Evolutionary conservation across 1,140 invertebrate genomes (phyloP).

Genomic region (Heliconius hewitsoni): DNA sequence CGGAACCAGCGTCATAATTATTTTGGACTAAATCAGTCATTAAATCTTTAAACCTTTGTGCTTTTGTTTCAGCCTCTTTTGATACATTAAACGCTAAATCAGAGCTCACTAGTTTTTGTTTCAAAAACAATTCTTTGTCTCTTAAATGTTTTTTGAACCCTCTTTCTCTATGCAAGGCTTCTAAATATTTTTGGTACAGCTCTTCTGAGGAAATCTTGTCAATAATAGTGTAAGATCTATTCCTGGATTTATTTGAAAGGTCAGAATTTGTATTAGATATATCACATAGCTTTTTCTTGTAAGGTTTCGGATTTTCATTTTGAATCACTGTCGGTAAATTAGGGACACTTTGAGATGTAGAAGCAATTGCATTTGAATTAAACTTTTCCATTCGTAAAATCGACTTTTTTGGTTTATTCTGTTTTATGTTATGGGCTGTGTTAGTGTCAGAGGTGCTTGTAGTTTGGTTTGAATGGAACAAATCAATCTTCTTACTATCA

Average conservation of each 20-base stretch:
- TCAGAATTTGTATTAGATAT: slow-evolving; percentile 66
- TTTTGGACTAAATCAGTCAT: slow-evolving; percentile 71
- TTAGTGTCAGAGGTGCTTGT: slow-evolving; percentile 70
- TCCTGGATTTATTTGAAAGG: slow-evolving; percentile 58
- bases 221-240: slow-evolving; percentile 49
- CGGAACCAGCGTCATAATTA: slow-evolving; percentile 72
- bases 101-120: slow-evolving; percentile 64
- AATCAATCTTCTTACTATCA: slow-evolving; percentile 55
- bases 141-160: slow-evolving; percentile 66
- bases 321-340: slow-evolving; percentile 57
- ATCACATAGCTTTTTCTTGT: slow-evolving; percentile 42
- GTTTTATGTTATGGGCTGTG: slow-evolving; percentile 45
- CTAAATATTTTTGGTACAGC: slow-evolving; percentile 72
- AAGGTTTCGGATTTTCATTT: slow-evolving; percentile 49
- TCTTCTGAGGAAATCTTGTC: slow-evolving; percentile 71
- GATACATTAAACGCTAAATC: slow-evolving; percentile 52
- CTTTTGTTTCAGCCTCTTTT: slow-evolving; percentile 42
- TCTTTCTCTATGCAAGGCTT: slow-evolving; percentile 68
- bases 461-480: slow-evolving; percentile 44
- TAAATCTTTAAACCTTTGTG: slow-evolving; percentile 61
- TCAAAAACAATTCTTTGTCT: slow-evolving; percentile 68
- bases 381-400: slow-evolving; percentile 67
- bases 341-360: slow-evolving; percentile 71
- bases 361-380: slow-evolving; percentile 59
- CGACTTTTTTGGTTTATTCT: slow-evolving; percentile 63